Percentiles rank a stretch among this genome's conserved stretches.
Conservation (phyloP, 1,140 invertebrate genomes). For the Nilaparvata lugens region DNA sequence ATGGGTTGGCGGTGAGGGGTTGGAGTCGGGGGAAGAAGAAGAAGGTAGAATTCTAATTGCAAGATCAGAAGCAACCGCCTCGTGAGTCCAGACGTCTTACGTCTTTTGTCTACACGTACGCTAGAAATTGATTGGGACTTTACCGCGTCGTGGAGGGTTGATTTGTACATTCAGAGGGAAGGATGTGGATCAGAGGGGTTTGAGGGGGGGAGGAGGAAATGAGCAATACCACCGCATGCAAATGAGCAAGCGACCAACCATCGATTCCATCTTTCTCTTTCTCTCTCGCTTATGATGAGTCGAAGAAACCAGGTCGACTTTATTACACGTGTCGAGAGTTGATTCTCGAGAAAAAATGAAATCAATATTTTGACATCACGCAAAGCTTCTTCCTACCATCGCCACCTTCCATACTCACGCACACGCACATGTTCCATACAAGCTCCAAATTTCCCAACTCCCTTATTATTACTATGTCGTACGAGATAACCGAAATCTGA, state of each 20-base stretch:
- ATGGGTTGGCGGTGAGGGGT: too few species aligned
- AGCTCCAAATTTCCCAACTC: neutral
- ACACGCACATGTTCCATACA: neutral
- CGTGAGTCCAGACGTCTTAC: too few species aligned
- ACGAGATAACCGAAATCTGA: neutral
- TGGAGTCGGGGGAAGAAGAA: too few species aligned
- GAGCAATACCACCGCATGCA: neutral
- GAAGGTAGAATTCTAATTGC: too few species aligned
- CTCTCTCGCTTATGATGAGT: too few species aligned
- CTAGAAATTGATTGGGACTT: too few species aligned
- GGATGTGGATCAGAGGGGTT: too few species aligned
- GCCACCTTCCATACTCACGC: neutral
- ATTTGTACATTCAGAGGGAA: too few species aligned
- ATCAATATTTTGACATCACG: conserved; percentile 6
- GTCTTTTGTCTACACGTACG: too few species aligned
- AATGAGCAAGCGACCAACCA: neutral
- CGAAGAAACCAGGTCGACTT: neutral
- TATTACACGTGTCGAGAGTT: neutral
- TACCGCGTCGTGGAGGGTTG: too few species aligned
- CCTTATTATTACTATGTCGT: neutral
- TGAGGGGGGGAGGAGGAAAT: neutral
- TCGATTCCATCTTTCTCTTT: too few species aligned
- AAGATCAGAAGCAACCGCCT: too few species aligned
- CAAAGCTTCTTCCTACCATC: neutral
- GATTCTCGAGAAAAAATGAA: neutral